Base-by-base conservation (phyloP, 2,888 invertebrate species). In the Platypus cylindrus region DNA sequence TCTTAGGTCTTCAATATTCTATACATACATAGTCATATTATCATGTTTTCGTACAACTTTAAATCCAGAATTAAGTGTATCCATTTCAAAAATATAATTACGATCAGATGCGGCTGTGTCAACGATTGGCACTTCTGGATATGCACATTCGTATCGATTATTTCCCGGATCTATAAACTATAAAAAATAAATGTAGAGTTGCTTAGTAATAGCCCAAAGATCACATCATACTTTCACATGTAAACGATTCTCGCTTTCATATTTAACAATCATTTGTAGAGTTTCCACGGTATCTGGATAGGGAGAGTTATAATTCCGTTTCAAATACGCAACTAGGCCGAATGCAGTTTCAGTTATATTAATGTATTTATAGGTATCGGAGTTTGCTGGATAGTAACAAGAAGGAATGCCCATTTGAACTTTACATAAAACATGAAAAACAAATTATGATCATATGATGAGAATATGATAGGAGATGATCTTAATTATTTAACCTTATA, bases 301-400 rank as follows among this genome's bases (percentile, higher is more conserved):
- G 0, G 69, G 66, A 1, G 78, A 77, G 5, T 65, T 62, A 3
- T 66, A 63, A 7, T 57, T 59, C 29, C 67, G 60, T 48, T 66
- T 66, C 42, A 78, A 62, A 50, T 66, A 71, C 1, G 70, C 74
- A 2, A 61, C 60, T 41, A 73, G 60, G 1, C 75, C 74, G 48
- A 70, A 73, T n/a, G 64, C 66, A 17, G 69, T 68, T 45, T 71
- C 65, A 0, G 71, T 74, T 44, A 71, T 64, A 52, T 78, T 78
- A 2, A 70, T 46, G 47, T 72, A 73, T 31, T 65, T 63, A 53
- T 78, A 84, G n/a, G 72, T 67, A 30, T 64, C 65, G 62, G 74
- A 82, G 40, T 71, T 66, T 1, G 67, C 60, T 0, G 82, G 79
- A 55, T 78, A 85, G 59, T 69, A 84, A 56, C 85, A 85, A 57